Evolutionary conservation across 1,140 invertebrate genomes (phyloP).

Genomic region (Ctenoplectra terminalis): DNA sequence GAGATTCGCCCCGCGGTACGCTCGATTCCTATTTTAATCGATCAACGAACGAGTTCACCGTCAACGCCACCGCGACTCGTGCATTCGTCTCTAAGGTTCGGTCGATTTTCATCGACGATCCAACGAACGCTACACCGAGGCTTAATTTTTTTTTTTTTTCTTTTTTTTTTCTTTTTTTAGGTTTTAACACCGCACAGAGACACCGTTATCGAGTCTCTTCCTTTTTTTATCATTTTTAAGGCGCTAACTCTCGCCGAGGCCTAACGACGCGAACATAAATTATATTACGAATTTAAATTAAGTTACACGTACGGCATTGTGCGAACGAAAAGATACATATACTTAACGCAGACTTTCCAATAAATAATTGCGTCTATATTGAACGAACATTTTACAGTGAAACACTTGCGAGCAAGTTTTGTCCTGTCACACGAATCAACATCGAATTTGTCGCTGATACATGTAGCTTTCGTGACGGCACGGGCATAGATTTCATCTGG

Average conservation of each 20-base stretch:
- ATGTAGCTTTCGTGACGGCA: neutral
- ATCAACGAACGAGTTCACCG: neutral
- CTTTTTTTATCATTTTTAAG: neutral
- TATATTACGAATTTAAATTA: slow-evolving; percentile 9
- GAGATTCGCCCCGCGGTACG: neutral
- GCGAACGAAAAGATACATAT: slow-evolving; percentile 16
- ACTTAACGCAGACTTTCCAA: slow-evolving; percentile 7
- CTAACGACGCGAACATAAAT: slow-evolving; percentile 5
- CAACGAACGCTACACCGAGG: slow-evolving; percentile 5
- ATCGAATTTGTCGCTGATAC: neutral
- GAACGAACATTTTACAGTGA: slow-evolving; percentile 6
- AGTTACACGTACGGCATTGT: slow-evolving; percentile 12
- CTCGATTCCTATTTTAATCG: neutral
- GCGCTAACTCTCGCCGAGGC: neutral
- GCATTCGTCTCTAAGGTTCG: neutral
- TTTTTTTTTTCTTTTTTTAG: neutral
- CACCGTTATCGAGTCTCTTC: neutral
- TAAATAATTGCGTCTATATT: slow-evolving; percentile 22
- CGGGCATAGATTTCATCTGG: neutral
- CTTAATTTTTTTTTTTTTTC: neutral
- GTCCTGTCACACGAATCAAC: neutral
- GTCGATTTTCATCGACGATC: neutral
- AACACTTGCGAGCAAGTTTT: slow-evolving; percentile 6
- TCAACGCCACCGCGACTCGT: slow-evolving; percentile 2
- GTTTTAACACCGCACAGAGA: neutral